Evolutionary conservation across 1,140 invertebrate species (phyloP).

Genomic region (Drusus annulatus): DNA sequence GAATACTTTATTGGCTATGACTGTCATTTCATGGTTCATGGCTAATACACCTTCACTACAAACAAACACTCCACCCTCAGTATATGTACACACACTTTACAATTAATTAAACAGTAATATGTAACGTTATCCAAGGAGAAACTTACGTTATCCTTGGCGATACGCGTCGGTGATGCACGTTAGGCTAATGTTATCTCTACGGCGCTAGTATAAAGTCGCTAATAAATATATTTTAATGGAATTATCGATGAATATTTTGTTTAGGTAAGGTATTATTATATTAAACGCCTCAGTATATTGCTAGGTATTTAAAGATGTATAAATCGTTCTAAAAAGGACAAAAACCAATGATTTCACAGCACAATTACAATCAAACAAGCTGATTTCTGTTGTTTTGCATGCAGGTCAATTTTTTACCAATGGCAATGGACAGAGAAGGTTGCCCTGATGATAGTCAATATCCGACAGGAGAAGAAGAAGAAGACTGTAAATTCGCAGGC

Average conservation of each 20-base stretch:
- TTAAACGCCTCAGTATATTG: neutral
- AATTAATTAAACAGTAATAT: slow-evolving; percentile 35
- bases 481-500: too few species aligned
- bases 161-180: slow-evolving; percentile 16
- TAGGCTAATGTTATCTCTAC: slow-evolving; percentile 11
- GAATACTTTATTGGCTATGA: slow-evolving; percentile 56
- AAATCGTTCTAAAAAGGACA: too few species aligned
- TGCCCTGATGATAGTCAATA: too few species aligned
- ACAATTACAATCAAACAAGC: too few species aligned
- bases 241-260: slow-evolving; percentile 24
- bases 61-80: slow-evolving; percentile 4
- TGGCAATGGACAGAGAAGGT: too few species aligned
- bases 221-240: slow-evolving; percentile 19
- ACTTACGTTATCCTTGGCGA: neutral
- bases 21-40: slow-evolving; percentile 55
- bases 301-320: too few species aligned
- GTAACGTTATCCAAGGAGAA: neutral
- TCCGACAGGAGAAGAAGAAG: too few species aligned
- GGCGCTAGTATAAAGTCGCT: slow-evolving; percentile 17
- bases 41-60: slow-evolving; percentile 42
- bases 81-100: slow-evolving; percentile 42
- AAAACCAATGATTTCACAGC: too few species aligned
- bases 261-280: neutral
- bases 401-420: too few species aligned
- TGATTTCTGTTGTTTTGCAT: too few species aligned